Evolutionary conservation across 1,140 invertebrate species (phyloP).

Genomic region (Neuroterus valhalla): DNA sequence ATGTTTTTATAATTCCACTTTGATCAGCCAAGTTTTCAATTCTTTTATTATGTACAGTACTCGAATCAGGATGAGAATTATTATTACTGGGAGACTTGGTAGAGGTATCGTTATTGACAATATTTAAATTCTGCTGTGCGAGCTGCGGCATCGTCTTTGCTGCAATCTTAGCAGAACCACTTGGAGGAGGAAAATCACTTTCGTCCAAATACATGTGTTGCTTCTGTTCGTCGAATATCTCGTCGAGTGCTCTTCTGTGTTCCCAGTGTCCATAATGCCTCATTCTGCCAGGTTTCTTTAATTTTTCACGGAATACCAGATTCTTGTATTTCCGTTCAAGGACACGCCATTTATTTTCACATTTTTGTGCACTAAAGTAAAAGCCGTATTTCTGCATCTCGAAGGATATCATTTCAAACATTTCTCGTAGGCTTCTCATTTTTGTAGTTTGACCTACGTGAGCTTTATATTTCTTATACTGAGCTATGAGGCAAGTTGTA

Average conservation of each 20-base stretch:
- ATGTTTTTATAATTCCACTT: slow-evolving; percentile 5
- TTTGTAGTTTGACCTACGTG: slow-evolving; percentile 63
- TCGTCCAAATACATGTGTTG: slow-evolving; percentile 56
- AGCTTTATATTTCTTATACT: slow-evolving; percentile 65
- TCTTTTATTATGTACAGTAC: neutral
- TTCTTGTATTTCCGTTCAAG: slow-evolving; percentile 66
- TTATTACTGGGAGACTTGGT: neutral
- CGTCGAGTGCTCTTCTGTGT: slow-evolving; percentile 62
- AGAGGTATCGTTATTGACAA: neutral
- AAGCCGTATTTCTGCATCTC: slow-evolving; percentile 68
- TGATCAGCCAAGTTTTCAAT: slow-evolving; percentile 28
- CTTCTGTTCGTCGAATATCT: slow-evolving; percentile 62
- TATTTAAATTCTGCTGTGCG: neutral
- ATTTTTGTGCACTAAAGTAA: slow-evolving; percentile 64
- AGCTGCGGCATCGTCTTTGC: slow-evolving; percentile 43
- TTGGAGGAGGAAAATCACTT: slow-evolving; percentile 46
- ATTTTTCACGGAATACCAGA: slow-evolving; percentile 57
- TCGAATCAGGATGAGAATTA: neutral
- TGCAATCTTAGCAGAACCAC: slow-evolving; percentile 43
- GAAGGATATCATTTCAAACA: slow-evolving; percentile 67
- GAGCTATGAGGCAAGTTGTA: slow-evolving; percentile 63
- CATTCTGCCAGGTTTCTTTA: slow-evolving; percentile 65
- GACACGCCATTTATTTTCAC: slow-evolving; percentile 67
- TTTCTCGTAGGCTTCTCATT: slow-evolving; percentile 64
- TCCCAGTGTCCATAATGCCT: slow-evolving; percentile 65